These are phyloP conservation scores for Epirrhoe tristata DNA, from an alignment of 2,888 invertebrate genomes.

Conservation along the genomic window DNA sequence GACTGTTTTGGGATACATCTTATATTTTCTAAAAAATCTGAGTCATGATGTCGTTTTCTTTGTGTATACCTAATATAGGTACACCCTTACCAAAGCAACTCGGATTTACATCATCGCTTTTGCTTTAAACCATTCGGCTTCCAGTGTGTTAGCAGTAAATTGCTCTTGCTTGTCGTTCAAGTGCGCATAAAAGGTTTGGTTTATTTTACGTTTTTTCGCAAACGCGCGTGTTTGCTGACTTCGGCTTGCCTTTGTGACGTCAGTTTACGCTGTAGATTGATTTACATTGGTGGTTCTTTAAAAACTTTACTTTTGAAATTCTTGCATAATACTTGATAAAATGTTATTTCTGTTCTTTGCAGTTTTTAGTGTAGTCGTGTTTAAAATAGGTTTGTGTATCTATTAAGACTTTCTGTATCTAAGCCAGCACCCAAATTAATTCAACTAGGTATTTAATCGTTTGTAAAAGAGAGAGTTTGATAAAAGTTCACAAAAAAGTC, in stretches of 20 bases:
- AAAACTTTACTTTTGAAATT: constrained; percentile 28
- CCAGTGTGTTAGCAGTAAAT: constrained; percentile 58
- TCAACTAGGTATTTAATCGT: too few relatives aligned
- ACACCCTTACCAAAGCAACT: too few relatives aligned
- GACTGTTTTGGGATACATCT: too few relatives aligned
- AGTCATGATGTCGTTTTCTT: background rate
- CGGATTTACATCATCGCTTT: background rate
- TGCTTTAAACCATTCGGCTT: constrained; percentile 40
- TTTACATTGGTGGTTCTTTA: constrained; percentile 40
- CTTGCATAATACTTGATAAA: constrained; percentile 12
- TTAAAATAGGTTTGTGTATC: background rate
- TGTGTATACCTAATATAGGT: too few relatives aligned
- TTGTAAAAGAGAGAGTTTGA: too few relatives aligned
- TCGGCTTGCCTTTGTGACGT: constrained; percentile 60
- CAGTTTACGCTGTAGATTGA: constrained; percentile 44
- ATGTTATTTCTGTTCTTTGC: background rate
- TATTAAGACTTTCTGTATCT: too few relatives aligned
- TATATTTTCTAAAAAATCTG: background rate
- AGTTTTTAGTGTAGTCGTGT: background rate
- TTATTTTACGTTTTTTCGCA: constrained; percentile 46
- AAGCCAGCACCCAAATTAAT: too few relatives aligned
- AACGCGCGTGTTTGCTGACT: constrained; percentile 51
- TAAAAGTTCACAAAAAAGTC: too few relatives aligned
- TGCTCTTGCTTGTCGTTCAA: constrained; percentile 67
- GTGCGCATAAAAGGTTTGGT: constrained; percentile 59